A percentile compares a stretch with the other conserved stretches of the same genome.
Conservation (phyloP, 1,140 invertebrate genomes). For the Papilio aristodemus region DNA sequence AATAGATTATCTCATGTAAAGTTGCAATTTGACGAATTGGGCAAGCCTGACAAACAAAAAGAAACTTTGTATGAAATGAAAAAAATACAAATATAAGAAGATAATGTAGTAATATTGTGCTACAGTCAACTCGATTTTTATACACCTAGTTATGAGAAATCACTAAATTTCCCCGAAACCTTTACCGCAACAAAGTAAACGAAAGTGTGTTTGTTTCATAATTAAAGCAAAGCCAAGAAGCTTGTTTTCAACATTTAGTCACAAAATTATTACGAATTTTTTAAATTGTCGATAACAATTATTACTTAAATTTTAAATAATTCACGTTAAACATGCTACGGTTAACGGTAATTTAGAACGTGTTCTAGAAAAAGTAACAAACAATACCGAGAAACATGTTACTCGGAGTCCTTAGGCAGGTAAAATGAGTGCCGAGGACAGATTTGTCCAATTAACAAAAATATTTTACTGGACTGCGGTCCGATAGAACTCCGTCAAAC, state of each 20-base stretch:
- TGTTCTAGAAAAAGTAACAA: not conserved
- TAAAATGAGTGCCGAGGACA: no score
- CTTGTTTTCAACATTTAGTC: not conserved
- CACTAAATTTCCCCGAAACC: no score
- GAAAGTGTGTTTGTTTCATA: not conserved
- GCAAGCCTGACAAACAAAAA: constrained; percentile 18
- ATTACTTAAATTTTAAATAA: not conserved
- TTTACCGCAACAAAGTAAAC: no score
- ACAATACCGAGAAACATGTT: not conserved
- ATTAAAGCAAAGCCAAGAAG: not conserved
- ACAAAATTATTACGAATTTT: not conserved
- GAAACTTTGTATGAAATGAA: not conserved
- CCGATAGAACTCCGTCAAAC: no score
- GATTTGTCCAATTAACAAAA: no score
- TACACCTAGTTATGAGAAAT: no score
- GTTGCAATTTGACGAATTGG: constrained; percentile 45
- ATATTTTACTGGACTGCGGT: no score
- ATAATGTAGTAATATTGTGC: no score
- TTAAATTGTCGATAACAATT: not conserved
- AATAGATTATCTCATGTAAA: constrained; percentile 58
- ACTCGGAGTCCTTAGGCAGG: not conserved
- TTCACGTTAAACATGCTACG: not conserved
- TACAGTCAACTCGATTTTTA: no score
- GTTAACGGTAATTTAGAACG: not conserved
- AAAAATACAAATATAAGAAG: not conserved